phyloP scores from a whole-genome alignment of 2,888 invertebrate species.

The Thyatira batis region DNA sequence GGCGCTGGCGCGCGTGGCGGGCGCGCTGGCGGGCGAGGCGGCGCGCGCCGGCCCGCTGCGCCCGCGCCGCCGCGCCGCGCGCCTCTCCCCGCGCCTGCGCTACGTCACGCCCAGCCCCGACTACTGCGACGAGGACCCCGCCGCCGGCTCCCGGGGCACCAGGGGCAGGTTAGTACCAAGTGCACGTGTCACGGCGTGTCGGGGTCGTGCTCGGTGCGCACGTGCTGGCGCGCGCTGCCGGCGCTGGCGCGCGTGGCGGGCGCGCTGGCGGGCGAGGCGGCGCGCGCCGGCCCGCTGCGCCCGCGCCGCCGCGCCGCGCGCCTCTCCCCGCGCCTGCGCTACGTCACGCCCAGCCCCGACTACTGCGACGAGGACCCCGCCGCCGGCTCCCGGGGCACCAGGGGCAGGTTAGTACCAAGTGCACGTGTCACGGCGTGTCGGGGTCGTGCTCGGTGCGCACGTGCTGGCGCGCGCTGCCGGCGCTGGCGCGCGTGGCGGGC shows the following conservation, averaged over 20 bases:
- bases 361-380: conserved; percentile 89
- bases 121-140: conserved; percentile 89
- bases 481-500: conserved; percentile 83
- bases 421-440: conserved; percentile 93
- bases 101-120: conserved; percentile 92
- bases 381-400: conserved; percentile 89
- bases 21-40: conserved; percentile 69
- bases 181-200: conserved; percentile 94
- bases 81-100: conserved; percentile 84
- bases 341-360: conserved; percentile 91
- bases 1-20: conserved; percentile 83
- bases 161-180: conserved; percentile 86
- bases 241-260: conserved; percentile 84
- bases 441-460: conserved; percentile 92
- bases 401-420: conserved; percentile 87
- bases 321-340: conserved; percentile 85
- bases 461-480: conserved; percentile 89
- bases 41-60: conserved; percentile 68
- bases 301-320: conserved; percentile 57
- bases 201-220: conserved; percentile 91
- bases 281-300: conserved; percentile 67
- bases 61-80: conserved; percentile 54
- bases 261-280: conserved; percentile 66
- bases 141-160: conserved; percentile 89
- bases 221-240: conserved; percentile 90